These are phyloP conservation scores for Nomada fucata DNA, from an alignment of 2,888 invertebrate species.

Conservation along the genomic window DNA sequence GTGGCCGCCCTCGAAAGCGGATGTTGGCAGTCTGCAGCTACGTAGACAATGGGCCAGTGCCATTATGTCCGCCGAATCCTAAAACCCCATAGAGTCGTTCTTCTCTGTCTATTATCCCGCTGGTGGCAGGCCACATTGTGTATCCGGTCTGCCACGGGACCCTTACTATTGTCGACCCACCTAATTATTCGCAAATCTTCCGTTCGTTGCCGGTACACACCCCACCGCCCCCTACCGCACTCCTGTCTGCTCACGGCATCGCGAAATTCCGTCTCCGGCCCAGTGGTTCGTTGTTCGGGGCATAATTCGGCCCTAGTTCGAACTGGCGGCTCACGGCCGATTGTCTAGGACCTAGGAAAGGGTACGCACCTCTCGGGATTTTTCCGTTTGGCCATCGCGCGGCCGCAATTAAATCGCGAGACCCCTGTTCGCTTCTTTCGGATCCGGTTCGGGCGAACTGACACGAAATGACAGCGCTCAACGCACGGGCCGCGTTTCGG, in stretches of 20 bases:
- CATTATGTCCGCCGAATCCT: constrained; percentile 80
- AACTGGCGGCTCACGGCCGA: constrained; percentile 26
- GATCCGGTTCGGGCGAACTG: constrained; percentile 4
- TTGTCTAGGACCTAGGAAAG: constrained; percentile 7
- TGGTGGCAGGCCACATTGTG: constrained; percentile 78
- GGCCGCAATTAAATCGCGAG: constrained; percentile 20
- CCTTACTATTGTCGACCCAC: constrained; percentile 76
- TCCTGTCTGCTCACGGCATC: constrained; percentile 17
- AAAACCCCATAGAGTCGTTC: constrained; percentile 79
- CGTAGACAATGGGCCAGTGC: constrained; percentile 76
- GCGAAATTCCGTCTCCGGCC: constrained; percentile 60
- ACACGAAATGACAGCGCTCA: constrained; percentile 15
- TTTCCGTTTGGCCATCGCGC: neutral
- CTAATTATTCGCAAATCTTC: constrained; percentile 81
- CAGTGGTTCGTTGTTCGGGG: constrained; percentile 34
- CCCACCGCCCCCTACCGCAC: constrained; percentile 22
- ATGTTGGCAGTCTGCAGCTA: constrained; percentile 79
- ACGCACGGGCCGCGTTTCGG: neutral
- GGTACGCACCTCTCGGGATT: constrained; percentile 1
- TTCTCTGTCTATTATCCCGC: constrained; percentile 77
- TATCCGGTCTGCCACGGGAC: constrained; percentile 76
- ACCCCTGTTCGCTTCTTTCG: neutral
- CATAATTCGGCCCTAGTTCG: constrained; percentile 53
- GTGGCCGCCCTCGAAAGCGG: constrained; percentile 74
- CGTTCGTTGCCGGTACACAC: constrained; percentile 66